Evolutionary conservation across 1,140 invertebrate genomes (phyloP).

Genomic region (Drosophila persimilis): DNA sequence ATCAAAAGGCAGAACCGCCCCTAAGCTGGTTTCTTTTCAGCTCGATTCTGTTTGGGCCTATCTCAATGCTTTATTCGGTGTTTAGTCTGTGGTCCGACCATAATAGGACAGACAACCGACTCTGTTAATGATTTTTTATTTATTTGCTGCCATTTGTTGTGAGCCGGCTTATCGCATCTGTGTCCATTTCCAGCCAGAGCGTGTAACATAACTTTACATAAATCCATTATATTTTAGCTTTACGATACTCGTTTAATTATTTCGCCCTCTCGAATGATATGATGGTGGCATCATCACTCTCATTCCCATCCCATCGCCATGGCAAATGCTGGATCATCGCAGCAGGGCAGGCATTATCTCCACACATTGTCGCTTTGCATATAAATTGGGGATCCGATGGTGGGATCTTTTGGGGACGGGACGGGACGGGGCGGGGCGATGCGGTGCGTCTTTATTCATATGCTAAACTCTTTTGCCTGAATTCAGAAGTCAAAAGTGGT

Average conservation of each 20-base stretch:
- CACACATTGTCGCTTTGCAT: conserved; percentile 61
- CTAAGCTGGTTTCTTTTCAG: conserved; percentile 52
- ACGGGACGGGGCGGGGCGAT: background rate
- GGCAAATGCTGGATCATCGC: conserved; percentile 37
- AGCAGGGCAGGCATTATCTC: conserved; percentile 26
- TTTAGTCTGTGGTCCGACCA: conserved; percentile 46
- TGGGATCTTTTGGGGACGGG: conserved; percentile 17
- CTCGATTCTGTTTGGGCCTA: conserved; percentile 29
- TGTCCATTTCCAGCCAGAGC: conserved; percentile 51
- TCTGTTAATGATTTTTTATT: conserved; percentile 76
- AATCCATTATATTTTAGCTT: conserved; percentile 61
- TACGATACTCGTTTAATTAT: conserved; percentile 75
- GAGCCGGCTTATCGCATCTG: conserved; percentile 51
- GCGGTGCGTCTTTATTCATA: conserved; percentile 63
- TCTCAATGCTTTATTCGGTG: conserved; percentile 69
- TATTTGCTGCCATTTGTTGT: conserved; percentile 72
- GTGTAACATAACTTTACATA: conserved; percentile 78
- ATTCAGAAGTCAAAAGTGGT: conserved; percentile 70
- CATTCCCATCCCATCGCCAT: background rate
- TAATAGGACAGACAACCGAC: conserved; percentile 37
- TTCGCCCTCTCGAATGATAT: conserved; percentile 13
- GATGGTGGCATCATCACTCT: conserved; percentile 56
- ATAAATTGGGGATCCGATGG: conserved; percentile 41
- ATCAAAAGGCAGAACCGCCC: conserved; percentile 73
- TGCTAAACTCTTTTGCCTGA: conserved; percentile 62